Base-by-base conservation (phyloP, 1,140 invertebrate genomes). In the Drosophila bocqueti region DNA sequence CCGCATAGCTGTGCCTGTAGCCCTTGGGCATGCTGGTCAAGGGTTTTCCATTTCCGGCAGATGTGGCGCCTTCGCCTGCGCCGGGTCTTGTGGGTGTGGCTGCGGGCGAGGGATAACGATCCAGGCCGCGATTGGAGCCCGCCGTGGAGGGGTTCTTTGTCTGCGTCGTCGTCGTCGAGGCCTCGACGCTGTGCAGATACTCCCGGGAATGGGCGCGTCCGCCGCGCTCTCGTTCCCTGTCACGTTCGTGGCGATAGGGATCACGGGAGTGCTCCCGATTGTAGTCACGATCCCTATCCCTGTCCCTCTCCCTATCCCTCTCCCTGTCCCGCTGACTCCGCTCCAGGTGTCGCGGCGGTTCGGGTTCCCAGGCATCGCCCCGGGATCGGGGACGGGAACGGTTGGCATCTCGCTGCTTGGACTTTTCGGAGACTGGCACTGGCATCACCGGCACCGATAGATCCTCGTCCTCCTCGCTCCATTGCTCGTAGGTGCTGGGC, bases 1-100 rank as follows among this genome's bases (percentile, higher is more conserved):
- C 94, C 13, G 93, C 94, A 63, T 94, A 94, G 76, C 94, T 94
- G 68, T 94, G 94, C 29, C 94, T 90, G 75, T 94, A 94, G n/a
- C 94, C 93, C 60, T 93, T 93, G 36, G 86, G 72, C 71, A 93
- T 78, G 62, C 72, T 91, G 45, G 81, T 61, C 15, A 93, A 42
- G 2, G 75, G 80, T 45, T 93, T 93, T 11, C 78, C 73, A 16
- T 69, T 24, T 1, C 63, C 67, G 4, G 64, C 45, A 13, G 79
- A 38, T 15, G 54, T 15, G 36, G 59, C 34, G 2, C 55, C 60
- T 10, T 54, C 65, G 21, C 65, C 63, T 21, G 21, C 21, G 4
- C 24, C 43, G 6, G 74, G 40, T n/a, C 73, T 49, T 31, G 60
- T 68, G 63, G 83, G 75, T 29, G 83, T 78, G 2, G 83, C 81